Evolutionary conservation across 23 tunicate species (phyloP), one percentile per base, ranked within the genome.

Genomic region (Halocynthia aurantium): DNA sequence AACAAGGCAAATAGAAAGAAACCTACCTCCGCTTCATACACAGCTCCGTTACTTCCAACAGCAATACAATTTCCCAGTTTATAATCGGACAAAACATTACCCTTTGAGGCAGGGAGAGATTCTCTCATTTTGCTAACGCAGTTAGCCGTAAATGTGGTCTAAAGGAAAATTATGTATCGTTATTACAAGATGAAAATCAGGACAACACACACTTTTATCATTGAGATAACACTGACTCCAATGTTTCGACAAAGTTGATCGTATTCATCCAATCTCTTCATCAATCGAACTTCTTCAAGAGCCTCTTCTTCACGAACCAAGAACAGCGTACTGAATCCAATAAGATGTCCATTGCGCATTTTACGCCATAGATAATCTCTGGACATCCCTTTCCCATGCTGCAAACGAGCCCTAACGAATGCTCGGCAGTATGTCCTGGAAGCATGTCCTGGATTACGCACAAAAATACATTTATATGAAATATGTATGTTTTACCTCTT

Each of bases 271-370:
- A 22, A 78, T 68, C 85, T 81, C 20, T 62, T 56, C n/a, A 71
- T 49, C 8, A 56, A 63, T 7, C 62, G 65, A 6, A 52, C 8
- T 17, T 57, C 64, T 50, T 66, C 51, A 0, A 20, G 61, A 40
- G 76, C 72, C 18, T 52, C 44, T 57, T 87, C 93, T 82, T 87
- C 93, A 19, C 78, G 82, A 71, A 51, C 85, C 22, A 87, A 55
- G 71, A 87, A 87, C 69, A 87, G 77, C 15, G 87, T 81, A 52
- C 81, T 87, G 71, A 87, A 87, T 52, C 87, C 93, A 71, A 87
- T 69, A 72, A 87, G 64, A 31, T 77, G 83, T 8, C 83, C 80
- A 8, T 72, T 77, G n/a, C 80, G 62, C 9, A 85, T 70, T 57
- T 82, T 55, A 44, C 84, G 71, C 93, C 93, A 87, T 55, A 87